Percentiles rank a stretch among this genome's conserved stretches.
phyloP scores from a whole-genome alignment of 2,113 vertebrate species.

The Plecotus auritus region DNA sequence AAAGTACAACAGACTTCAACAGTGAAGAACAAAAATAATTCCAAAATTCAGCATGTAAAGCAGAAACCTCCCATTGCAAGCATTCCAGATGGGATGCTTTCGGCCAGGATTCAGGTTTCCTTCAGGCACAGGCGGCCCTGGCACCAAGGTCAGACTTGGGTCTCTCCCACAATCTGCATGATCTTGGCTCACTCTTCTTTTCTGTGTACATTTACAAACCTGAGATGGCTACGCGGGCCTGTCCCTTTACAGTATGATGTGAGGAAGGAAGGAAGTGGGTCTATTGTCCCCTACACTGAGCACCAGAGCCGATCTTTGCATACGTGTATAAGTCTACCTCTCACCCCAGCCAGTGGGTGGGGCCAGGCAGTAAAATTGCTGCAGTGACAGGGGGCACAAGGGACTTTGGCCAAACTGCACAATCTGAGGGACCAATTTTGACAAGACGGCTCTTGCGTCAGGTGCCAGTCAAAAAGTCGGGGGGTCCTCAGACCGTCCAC shows the following conservation, averaged over 20 bases:
- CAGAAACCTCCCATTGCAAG: background rate
- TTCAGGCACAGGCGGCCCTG: background rate
- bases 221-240: background rate
- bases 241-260: background rate
- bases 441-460: background rate
- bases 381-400: background rate
- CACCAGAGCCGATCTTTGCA: background rate
- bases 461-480: fast-evolving
- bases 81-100: fast-evolving
- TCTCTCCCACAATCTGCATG: background rate
- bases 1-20: background rate
- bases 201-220: background rate
- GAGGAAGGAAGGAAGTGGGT: background rate
- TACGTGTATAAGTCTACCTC: background rate
- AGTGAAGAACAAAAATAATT: background rate
- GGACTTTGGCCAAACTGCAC: background rate
- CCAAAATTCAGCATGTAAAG: fast-evolving
- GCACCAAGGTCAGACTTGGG: background rate
- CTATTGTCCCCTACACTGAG: background rate
- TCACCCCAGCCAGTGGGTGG: background rate
- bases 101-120: background rate
- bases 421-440: background rate
- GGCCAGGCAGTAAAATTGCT: background rate
- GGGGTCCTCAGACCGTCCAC: background rate
- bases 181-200: background rate